phyloP scores from a whole-genome alignment of 2,113 vertebrate genomes.

The Callocephalon fimbriatum region DNA sequence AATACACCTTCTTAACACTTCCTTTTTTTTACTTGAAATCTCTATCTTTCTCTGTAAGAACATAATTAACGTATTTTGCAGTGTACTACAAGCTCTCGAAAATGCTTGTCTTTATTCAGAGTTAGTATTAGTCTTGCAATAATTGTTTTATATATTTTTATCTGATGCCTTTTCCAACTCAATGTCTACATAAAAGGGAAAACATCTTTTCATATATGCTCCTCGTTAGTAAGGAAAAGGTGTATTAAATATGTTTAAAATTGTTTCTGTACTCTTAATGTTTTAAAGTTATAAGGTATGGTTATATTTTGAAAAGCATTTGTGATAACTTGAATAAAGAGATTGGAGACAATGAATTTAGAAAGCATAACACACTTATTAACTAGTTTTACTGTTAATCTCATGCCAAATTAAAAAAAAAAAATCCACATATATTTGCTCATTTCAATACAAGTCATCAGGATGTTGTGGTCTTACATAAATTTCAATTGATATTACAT shows the following conservation, averaged over 20 bases:
- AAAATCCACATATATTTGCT: background rate
- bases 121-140: background rate
- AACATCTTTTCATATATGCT: background rate
- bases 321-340: background rate
- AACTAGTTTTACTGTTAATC: background rate
- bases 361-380: background rate
- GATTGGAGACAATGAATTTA: background rate
- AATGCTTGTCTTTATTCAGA: background rate
- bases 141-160: background rate
- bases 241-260: background rate
- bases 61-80: background rate
- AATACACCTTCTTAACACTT: background rate
- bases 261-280: background rate
- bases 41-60: background rate
- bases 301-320: background rate
- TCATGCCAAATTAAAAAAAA: background rate
- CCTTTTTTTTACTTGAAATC: background rate
- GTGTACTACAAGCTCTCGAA: background rate
- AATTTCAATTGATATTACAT: background rate
- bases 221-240: background rate
- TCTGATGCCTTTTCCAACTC: background rate
- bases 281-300: background rate
- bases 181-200: background rate
- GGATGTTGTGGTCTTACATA: background rate
- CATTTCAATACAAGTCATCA: background rate